Evolutionary conservation across 1,140 invertebrate genomes (phyloP), one percentile per base, ranked within the genome.

Genomic region (Cheumatopsyche charites): DNA sequence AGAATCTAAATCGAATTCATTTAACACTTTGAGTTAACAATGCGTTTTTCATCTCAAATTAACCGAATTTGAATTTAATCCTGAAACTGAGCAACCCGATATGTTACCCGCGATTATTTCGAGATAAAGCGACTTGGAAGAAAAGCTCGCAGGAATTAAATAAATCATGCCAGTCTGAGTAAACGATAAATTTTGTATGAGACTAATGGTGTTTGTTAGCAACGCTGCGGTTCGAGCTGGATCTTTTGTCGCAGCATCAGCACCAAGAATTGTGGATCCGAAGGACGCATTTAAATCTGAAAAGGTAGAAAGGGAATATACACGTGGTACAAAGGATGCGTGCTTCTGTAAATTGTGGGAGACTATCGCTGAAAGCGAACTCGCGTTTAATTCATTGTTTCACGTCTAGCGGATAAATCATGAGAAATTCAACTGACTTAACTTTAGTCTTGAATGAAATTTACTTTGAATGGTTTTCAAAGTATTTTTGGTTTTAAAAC

Each of bases 231-330:
- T 58, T 58, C 21, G 17, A 13, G 21, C 21, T 36, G 55, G 23
- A 58, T 58, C 55, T 58, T 58, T 58, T 58, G 55, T 58, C 9
- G 21, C 21, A n/a, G 21, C 21, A 23, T 5, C 21, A 25, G 12
- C 21, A 23, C n/a, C n/a, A n/a, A n/a, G n/a, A n/a, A n/a, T n/a
- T n/a, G n/a, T n/a, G 25, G 55, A 58, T 58, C 55, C 55, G 19
- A 25, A 52, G 21, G 55, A 26, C 55, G 55, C 55, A 58, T 58
- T 58, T 58, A 58, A 58, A 58, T 58, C 55, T 25, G 55, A 58
- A 58, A 25, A 58, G 55, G 55, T 58, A 58, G 55, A 58, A 19
- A 58, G 23, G 55, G 21, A 13, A 12, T 42, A 42, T 52, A 52
- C 47, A 52, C 47, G 47, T 52, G 29, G 29, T 9, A 52, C 47